Conservation (phyloP, 2,113 vertebrate genomes). For the Gracilinanus agilis region DNA sequence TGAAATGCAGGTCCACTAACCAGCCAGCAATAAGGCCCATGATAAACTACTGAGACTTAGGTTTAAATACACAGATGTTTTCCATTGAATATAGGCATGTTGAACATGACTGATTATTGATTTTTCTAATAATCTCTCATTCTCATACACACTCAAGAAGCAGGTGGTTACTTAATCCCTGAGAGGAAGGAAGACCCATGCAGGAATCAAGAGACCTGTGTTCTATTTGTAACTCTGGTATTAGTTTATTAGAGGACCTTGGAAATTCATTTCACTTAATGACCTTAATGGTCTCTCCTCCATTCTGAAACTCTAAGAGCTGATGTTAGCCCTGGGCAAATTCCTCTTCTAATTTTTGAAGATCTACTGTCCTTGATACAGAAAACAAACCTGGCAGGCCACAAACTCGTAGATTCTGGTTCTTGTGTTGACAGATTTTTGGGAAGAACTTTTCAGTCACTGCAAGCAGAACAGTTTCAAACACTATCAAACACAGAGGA, state of each 20-base stretch:
- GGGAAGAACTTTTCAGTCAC: background rate
- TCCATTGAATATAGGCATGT: background rate
- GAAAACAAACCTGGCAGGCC: background rate
- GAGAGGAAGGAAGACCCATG: background rate
- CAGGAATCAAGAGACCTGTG: background rate
- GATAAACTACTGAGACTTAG: background rate
- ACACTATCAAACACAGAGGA: background rate
- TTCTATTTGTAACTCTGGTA: background rate
- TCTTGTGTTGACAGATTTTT: background rate
- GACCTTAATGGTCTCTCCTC: background rate
- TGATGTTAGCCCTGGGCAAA: background rate
- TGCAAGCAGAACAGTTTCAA: background rate
- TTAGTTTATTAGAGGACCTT: background rate
- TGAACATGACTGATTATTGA: background rate
- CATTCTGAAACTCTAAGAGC: background rate
- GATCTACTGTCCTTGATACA: background rate
- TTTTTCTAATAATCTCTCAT: background rate
- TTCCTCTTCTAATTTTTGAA: background rate
- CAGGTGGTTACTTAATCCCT: background rate
- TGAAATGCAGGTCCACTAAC: constrained; percentile 57
- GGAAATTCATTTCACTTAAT: background rate
- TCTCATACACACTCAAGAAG: background rate
- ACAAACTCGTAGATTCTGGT: background rate
- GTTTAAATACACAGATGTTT: background rate
- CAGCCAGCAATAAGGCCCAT: background rate